A percentile compares a stretch with the other conserved stretches of the same genome.
These are phyloP conservation scores for Austrofundulus limnaeus DNA, from an alignment of 2,113 vertebrate species.

Conservation along the genomic window DNA sequence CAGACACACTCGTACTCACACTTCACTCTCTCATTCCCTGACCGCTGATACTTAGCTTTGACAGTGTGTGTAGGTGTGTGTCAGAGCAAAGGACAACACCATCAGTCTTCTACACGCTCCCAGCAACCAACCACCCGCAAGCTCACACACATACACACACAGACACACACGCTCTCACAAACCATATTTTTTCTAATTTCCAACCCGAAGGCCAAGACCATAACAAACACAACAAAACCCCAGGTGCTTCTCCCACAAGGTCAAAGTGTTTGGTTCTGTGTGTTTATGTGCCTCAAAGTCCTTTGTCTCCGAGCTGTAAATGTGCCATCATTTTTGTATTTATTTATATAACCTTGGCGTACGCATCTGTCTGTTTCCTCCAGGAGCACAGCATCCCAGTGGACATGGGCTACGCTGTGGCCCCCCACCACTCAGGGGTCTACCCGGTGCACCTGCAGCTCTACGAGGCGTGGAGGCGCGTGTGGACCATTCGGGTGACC, in stretches of 20 bases:
- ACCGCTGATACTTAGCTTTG: slow-evolving; percentile 62
- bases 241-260: slow-evolving; percentile 44
- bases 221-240: slow-evolving; percentile 51
- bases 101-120: slow-evolving; percentile 65
- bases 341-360: slow-evolving; percentile 45
- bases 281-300: slow-evolving; percentile 35
- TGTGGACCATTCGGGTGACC: slow-evolving; percentile 94
- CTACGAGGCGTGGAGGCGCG: slow-evolving; percentile 95
- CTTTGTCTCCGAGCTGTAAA: slow-evolving; percentile 42
- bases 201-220: slow-evolving; percentile 54
- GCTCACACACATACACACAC: slow-evolving; percentile 13
- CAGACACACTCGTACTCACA: slow-evolving; percentile 30
- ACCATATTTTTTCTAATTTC: slow-evolving; percentile 50
- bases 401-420: slow-evolving; percentile 93
- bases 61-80: slow-evolving; percentile 72
- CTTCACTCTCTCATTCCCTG: slow-evolving; percentile 54
- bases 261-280: slow-evolving; percentile 17
- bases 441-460: slow-evolving; percentile 96
- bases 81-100: slow-evolving; percentile 72
- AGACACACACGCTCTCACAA: slow-evolving; percentile 33
- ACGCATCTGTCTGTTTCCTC: not conserved
- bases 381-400: slow-evolving; percentile 95
- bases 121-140: slow-evolving; percentile 46
- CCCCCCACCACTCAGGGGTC: slow-evolving; percentile 95
- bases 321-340: slow-evolving; percentile 32